These are phyloP conservation scores for Ochropleura leucogaster DNA, from an alignment of 2,888 invertebrate genomes.

Conservation along the genomic window DNA sequence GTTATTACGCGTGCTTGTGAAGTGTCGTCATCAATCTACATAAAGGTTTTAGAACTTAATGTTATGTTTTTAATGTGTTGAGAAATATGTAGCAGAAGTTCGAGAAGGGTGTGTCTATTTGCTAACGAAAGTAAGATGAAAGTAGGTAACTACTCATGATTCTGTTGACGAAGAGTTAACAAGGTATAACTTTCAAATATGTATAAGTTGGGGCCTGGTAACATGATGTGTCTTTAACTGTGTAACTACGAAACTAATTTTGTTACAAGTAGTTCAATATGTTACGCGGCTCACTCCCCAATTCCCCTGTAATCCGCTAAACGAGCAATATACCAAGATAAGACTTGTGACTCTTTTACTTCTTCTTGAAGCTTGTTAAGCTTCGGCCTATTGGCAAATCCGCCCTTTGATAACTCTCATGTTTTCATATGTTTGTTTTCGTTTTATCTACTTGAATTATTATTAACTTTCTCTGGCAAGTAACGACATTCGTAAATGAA, in stretches of 20 bases:
- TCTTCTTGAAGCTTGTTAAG: constrained; percentile 34
- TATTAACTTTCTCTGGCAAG: background rate
- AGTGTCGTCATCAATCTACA: constrained; percentile 50
- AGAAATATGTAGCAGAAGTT: constrained; percentile 22
- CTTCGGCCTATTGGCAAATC: constrained; percentile 20
- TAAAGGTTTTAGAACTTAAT: constrained; percentile 50
- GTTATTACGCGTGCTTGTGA: constrained; percentile 48
- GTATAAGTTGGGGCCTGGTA: constrained; percentile 31
- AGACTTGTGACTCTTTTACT: constrained; percentile 38
- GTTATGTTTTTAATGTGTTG: constrained; percentile 45
- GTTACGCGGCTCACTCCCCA: constrained; percentile 32
- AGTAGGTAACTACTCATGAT: constrained; percentile 5
- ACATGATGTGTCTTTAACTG: constrained; percentile 34
- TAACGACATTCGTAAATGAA: background rate
- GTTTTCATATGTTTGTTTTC: constrained; percentile 23
- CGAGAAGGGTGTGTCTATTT: constrained; percentile 3
- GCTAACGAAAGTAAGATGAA: constrained; percentile 17
- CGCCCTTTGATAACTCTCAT: constrained; percentile 27
- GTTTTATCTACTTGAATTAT: background rate
- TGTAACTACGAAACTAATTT: constrained; percentile 47
- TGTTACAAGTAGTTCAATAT: constrained; percentile 40
- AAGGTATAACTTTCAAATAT: constrained; percentile 40
- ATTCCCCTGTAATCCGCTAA: constrained; percentile 47
- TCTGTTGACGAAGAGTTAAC: constrained; percentile 37
- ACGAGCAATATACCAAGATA: constrained; percentile 54